These are phyloP conservation scores for Atherinosoma microstoma DNA, from an alignment of 2,797 vertebrate species.

Conservation along the genomic window DNA sequence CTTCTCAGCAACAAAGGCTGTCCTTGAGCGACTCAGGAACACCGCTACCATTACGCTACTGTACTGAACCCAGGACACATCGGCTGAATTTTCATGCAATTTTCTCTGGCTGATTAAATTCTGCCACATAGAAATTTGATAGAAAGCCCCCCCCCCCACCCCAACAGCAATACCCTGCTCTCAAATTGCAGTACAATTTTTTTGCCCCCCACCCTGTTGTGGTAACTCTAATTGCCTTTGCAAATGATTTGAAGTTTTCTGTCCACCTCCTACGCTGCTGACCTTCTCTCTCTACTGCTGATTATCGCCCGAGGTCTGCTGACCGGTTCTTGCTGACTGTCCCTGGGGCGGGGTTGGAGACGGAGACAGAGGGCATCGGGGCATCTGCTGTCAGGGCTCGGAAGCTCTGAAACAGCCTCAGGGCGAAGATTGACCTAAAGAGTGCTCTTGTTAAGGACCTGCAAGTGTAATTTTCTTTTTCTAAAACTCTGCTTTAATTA, in stretches of 20 bases:
- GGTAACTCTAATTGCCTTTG: not conserved
- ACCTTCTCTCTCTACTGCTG: slow-evolving; percentile 40
- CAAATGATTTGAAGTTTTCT: slow-evolving; percentile 21
- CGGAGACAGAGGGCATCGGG: slow-evolving; percentile 25
- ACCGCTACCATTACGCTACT: slow-evolving; percentile 20
- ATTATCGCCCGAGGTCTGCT: slow-evolving; percentile 29
- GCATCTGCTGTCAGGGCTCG: slow-evolving; percentile 33
- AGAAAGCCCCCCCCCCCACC: not conserved
- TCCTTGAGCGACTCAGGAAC: slow-evolving; percentile 22
- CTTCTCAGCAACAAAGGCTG: slow-evolving; percentile 24
- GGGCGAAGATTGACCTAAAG: slow-evolving; percentile 18
- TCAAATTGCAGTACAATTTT: not conserved
- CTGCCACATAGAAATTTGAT: slow-evolving; percentile 20
- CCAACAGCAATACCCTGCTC: slow-evolving; percentile 14
- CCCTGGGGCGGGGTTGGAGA: slow-evolving; percentile 8
- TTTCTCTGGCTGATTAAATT: slow-evolving; percentile 28
- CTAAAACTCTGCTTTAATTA: slow-evolving; percentile 1
- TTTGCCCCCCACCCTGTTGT: not conserved
- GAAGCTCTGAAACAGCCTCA: slow-evolving; percentile 35
- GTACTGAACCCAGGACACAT: slow-evolving; percentile 25
- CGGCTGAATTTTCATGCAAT: slow-evolving; percentile 17
- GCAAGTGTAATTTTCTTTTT: not conserved
- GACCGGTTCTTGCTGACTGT: slow-evolving; percentile 30
- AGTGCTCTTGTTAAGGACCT: slow-evolving; percentile 23
- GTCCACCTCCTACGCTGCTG: slow-evolving; percentile 31